Evolutionary conservation across 2,797 vertebrate species (phyloP).

Genomic region (Neosilurus hyrtlii): DNA sequence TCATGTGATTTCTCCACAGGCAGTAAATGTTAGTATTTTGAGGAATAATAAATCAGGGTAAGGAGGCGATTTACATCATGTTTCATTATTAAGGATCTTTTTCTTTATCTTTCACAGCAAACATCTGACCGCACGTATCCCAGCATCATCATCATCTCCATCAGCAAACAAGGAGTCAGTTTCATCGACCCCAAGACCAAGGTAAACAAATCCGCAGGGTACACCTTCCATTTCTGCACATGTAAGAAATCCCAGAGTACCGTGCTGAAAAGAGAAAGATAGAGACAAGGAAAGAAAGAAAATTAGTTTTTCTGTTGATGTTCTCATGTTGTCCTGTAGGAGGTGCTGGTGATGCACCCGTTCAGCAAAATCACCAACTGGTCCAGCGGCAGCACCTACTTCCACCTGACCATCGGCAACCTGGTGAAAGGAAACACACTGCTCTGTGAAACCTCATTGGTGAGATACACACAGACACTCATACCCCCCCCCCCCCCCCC

Average conservation of each 20-base stretch:
- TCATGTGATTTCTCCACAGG: too few relatives aligned
- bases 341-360: slow-evolving; percentile 77
- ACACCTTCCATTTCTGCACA: too few relatives aligned
- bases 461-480: slow-evolving; percentile 64
- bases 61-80: background rate
- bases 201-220: slow-evolving; percentile 68
- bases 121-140: slow-evolving; percentile 85
- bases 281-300: background rate
- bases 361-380: slow-evolving; percentile 88
- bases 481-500: background rate
- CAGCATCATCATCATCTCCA: slow-evolving; percentile 75
- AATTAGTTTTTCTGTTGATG: background rate
- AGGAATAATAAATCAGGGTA: background rate
- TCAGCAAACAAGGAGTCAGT: slow-evolving; percentile 88
- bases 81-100: background rate
- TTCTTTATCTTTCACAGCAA: slow-evolving; percentile 77
- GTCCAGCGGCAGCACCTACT: slow-evolving; percentile 79
- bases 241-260: too few relatives aligned
- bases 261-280: background rate
- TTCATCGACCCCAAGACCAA: slow-evolving; percentile 85
- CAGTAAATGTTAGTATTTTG: background rate
- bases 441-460: slow-evolving; percentile 86
- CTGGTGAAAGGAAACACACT: slow-evolving; percentile 76
- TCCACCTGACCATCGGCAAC: slow-evolving; percentile 85
- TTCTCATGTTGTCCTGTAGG: slow-evolving; percentile 67